Evolutionary conservation across 2,888 invertebrate species (phyloP), one percentile per base, ranked within the genome.

Genomic region (Yponomeuta sedellus): DNA sequence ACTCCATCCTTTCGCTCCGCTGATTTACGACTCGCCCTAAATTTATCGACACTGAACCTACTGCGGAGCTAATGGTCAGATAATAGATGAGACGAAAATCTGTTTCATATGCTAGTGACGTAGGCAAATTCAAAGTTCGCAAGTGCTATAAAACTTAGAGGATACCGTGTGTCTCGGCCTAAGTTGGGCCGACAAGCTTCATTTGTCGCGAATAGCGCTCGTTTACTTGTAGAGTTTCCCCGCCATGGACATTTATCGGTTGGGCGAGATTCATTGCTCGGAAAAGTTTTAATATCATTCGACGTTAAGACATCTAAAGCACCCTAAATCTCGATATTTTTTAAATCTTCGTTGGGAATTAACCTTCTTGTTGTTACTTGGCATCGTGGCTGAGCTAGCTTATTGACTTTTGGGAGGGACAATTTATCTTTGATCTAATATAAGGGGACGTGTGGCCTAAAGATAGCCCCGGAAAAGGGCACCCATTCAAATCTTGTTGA

Each of bases 401-500:
- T 68, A 67, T 69, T 67, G 69, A 69, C 66, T 69, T 58, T 61
- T 61, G 44, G 64, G 66, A 73, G 72, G 74, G 72, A 73, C 73
- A 75, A 75, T 75, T 74, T 77, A 76, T 81, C 76, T 77, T 76
- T 71, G 72, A 34, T 34, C 20, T 78, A 77, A 78, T 78, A 75
- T 79, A 68, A 69, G 70, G 67, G 70, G 74, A 68, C 69, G 69
- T 71, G 72, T 73, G 72, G 64, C 57, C 64, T 64, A 65, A 56
- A 66, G 66, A 68, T 65, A 80, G 75, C 75, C 75, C 73, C 69
- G 70, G 65, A 67, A 69, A 70, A 73, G 72, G 72, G 74, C 75
- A 78, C 80, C 82, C 78, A 78, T 77, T 83, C 82, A 83, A 85
- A 85, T 83, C 83, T 82, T 83, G 84, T 86, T 86, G 80, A 85